A percentile compares a stretch with the other conserved stretches of the same genome.
phyloP scores from a whole-genome alignment of 2,797 vertebrate genomes.

The Selene dorsalis region DNA sequence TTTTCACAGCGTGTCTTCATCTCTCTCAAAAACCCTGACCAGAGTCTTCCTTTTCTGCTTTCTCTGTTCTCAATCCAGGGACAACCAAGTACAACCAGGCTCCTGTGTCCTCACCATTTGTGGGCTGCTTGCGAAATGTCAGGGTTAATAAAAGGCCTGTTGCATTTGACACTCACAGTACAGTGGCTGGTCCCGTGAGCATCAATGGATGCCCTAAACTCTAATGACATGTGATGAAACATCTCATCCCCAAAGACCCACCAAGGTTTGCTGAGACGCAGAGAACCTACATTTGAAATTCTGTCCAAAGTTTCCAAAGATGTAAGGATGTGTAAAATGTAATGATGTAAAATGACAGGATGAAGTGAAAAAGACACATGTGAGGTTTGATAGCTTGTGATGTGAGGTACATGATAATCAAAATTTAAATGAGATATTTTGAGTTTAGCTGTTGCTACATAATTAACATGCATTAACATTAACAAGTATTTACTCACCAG shows the following conservation, averaged over 20 bases:
- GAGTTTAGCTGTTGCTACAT: no score
- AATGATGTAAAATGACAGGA: no score
- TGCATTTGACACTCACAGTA: constrained; percentile 69
- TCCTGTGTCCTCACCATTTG: constrained; percentile 79
- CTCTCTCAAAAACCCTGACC: background rate
- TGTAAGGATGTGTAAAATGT: no score
- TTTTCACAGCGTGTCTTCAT: background rate
- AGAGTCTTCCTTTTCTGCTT: background rate
- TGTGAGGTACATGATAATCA: background rate
- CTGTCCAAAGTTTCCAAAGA: no score
- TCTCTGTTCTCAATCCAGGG: constrained; percentile 48
- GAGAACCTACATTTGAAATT: background rate
- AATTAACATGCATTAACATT: no score
- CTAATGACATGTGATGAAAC: constrained; percentile 56
- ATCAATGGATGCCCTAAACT: constrained; percentile 81
- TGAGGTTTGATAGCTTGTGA: background rate
- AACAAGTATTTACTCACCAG: no score
- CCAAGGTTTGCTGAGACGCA: background rate
- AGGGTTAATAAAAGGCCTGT: constrained; percentile 79
- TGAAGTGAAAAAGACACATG: no score
- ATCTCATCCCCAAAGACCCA: background rate
- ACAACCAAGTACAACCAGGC: constrained; percentile 49
- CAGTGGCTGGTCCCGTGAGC: constrained; percentile 82
- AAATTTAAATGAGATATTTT: no score
- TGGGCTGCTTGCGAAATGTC: constrained; percentile 86